Base-by-base conservation (phyloP, 2,113 vertebrate species). In the Carassius carassius region DNA sequence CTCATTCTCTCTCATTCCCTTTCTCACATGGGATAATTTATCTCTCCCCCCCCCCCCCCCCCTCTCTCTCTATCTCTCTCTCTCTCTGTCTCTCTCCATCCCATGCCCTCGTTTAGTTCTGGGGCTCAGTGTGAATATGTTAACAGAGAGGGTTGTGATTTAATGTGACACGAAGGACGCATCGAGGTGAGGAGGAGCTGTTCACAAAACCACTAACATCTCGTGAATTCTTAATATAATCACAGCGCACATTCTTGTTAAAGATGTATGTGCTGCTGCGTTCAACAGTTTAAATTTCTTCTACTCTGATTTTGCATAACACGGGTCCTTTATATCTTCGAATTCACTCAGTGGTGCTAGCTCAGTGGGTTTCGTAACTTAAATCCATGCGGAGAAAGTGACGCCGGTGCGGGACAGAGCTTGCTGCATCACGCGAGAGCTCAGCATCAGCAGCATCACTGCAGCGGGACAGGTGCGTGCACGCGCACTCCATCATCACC, bases 391-490 rank as follows among this genome's bases (percentile, higher is more conserved):
- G 35, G 60, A 65, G n/a, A 47, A 65, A 80, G 60, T 80, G 78
- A 80, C 78, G 78, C 49, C 49, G 49, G 67, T 44, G 76, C 67
- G 76, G 74, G 74, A 70, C 79, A 65, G 65, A n/a, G 44, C 63
- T 25, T 44, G 70, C 70, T 25, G 74, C 78, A 37, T 81, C 85
- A 25, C 85, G 80, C 85, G 85, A 86, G 85, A 86, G 72, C 85
- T 16, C 77, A 75, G 81, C 81, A 86, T 3, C 65, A 32, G 25
- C 17, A 13, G 37, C 37, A 5, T 47, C 78, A 80, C 78, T 83
- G 85, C 85, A 86, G 81, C 81, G 75, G 85, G 81, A 86, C 85
- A 86, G 81, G 85, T 86, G 74, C 85, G 44, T 82, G 63, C 73
- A 78, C 49, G 35, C 79, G 62, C 70, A 78, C 12, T 86, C 49